These are phyloP conservation scores for Benitochromis conjunctus DNA, from an alignment of 2,113 vertebrate genomes.

Conservation along the genomic window DNA sequence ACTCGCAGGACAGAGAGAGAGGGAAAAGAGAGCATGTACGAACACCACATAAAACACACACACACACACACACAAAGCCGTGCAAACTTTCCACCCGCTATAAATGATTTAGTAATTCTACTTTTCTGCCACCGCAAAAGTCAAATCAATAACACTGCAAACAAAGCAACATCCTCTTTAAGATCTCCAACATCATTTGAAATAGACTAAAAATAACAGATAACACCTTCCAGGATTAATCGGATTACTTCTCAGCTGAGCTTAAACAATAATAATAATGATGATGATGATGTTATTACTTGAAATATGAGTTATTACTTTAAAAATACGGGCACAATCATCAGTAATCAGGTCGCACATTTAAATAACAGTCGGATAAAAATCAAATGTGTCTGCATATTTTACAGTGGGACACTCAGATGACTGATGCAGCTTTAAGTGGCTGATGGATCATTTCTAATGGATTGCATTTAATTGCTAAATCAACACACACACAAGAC, in stretches of 20 bases:
- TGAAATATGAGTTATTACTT: neutral
- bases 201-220: neutral
- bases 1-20: neutral
- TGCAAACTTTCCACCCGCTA: neutral
- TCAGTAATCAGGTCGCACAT: neutral
- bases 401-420: neutral
- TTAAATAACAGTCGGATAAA: constrained; percentile 9
- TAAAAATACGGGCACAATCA: neutral
- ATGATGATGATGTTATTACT: neutral
- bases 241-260: neutral
- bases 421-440: neutral
- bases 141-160: neutral
- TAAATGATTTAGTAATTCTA: neutral
- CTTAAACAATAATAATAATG: neutral
- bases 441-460: neutral
- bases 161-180: neutral
- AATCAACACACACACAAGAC: neutral
- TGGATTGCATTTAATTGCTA: neutral
- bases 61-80: neutral
- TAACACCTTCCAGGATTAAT: neutral
- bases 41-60: neutral
- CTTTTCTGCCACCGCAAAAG: neutral
- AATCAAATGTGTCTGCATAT: neutral
- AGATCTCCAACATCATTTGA: neutral
- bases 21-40: neutral